phyloP scores from a whole-genome alignment of 2,797 vertebrate genomes.

The Eulemur coronatus region DNA sequence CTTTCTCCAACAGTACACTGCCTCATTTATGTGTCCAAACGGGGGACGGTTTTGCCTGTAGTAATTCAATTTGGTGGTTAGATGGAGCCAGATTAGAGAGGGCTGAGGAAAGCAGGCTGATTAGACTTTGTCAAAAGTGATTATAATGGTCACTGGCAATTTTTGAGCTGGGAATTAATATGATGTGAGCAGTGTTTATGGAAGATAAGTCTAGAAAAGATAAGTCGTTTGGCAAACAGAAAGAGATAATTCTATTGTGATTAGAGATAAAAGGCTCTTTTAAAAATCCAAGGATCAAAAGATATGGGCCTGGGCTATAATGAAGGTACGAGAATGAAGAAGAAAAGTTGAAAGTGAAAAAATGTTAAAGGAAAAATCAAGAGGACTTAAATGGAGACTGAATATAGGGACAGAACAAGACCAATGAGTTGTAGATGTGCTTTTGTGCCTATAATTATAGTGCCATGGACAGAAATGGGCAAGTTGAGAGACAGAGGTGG shows the following conservation, averaged over 20 bases:
- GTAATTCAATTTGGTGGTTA: neutral
- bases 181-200: neutral
- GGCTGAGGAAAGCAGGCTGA: neutral
- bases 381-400: neutral
- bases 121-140: neutral
- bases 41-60: neutral
- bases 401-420: neutral
- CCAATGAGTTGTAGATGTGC: neutral
- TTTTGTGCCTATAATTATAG: neutral
- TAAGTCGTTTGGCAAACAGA: neutral
- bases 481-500: neutral
- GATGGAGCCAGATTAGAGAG: neutral
- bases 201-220: neutral
- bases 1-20: neutral
- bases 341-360: neutral
- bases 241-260: neutral
- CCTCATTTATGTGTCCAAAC: neutral
- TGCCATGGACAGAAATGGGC: neutral
- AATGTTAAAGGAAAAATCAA: neutral
- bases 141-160: neutral
- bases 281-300: neutral
- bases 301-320: neutral
- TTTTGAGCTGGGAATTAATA: neutral
- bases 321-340: neutral
- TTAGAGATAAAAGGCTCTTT: neutral